Evolutionary conservation across 1,140 invertebrate genomes (phyloP).

Genomic region (Heterodera schachtii): DNA sequence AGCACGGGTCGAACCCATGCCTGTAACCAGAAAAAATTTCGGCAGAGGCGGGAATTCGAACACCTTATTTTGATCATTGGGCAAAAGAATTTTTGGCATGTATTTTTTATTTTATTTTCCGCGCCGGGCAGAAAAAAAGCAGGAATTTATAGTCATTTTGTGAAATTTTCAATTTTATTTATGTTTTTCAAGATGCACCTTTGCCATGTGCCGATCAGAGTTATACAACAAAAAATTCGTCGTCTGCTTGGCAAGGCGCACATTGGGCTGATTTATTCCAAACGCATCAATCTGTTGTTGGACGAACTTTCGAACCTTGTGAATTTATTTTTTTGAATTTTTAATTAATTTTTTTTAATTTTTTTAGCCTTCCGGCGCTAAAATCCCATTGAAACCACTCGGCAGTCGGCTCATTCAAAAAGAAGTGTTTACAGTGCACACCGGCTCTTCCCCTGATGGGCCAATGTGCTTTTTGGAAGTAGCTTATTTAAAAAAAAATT

Average conservation of each 20-base stretch:
- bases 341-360: conserved; percentile 63
- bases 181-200: conserved; percentile 33
- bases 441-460: conserved; percentile 82
- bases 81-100: no score
- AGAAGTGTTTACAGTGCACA: conserved; percentile 95
- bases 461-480: conserved; percentile 94
- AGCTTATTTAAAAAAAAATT: not conserved
- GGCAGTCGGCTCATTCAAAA: conserved; percentile 83
- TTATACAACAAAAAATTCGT: conserved; percentile 44
- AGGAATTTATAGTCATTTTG: no score
- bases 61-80: no score
- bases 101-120: no score
- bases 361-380: conserved; percentile 8
- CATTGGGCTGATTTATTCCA: conserved; percentile 93
- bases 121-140: no score
- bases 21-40: no score
- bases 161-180: not conserved
- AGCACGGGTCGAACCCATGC: no score
- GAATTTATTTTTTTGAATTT: conserved; percentile 36
- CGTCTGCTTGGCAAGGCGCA: conserved; percentile 74
- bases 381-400: conserved; percentile 87
- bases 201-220: conserved; percentile 32
- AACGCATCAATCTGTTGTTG: conserved; percentile 92
- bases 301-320: conserved; percentile 81
- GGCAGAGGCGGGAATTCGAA: no score